Percentiles rank a stretch among this genome's conserved stretches.
These are phyloP conservation scores for Papilio gigon DNA, from an alignment of 2,888 invertebrate species.

Conservation along the genomic window DNA sequence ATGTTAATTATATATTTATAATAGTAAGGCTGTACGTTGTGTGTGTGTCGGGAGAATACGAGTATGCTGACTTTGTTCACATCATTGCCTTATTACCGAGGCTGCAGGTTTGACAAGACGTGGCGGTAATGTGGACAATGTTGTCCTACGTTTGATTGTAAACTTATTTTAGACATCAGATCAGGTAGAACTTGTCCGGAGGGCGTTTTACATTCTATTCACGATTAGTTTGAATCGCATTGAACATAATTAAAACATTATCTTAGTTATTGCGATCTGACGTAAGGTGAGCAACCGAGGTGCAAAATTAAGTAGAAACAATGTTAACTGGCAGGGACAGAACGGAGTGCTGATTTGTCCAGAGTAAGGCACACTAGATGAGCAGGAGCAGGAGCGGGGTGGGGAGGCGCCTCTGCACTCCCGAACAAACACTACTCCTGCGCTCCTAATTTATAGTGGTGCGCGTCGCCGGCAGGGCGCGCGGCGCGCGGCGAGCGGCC, in stretches of 20 bases:
- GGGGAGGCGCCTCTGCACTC: constrained; percentile 50
- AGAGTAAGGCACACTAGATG: constrained; percentile 42
- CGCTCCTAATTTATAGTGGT: constrained; percentile 71
- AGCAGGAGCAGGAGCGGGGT: constrained; percentile 43
- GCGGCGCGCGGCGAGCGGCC: constrained; percentile 38
- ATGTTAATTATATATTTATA: background rate
- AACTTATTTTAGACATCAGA: background rate
- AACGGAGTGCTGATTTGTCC: background rate
- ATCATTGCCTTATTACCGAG: background rate
- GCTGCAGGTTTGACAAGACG: background rate
- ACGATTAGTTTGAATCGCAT: too few species aligned
- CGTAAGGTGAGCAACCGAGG: too few species aligned
- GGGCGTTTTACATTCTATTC: too few species aligned
- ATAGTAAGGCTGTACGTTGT: constrained; percentile 4
- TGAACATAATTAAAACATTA: too few species aligned
- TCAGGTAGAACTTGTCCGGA: too few species aligned
- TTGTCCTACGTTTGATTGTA: background rate
- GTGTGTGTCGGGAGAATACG: constrained; percentile 1
- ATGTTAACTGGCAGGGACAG: background rate
- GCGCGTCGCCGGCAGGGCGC: constrained; percentile 51
- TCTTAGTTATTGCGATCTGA: too few species aligned
- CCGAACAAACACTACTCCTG: constrained; percentile 68
- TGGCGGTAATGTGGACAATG: background rate
- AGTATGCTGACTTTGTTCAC: background rate
- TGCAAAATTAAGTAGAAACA: background rate